Evolutionary conservation across 2,113 vertebrate genomes (phyloP).

Genomic region (Zosterops borbonicus): DNA sequence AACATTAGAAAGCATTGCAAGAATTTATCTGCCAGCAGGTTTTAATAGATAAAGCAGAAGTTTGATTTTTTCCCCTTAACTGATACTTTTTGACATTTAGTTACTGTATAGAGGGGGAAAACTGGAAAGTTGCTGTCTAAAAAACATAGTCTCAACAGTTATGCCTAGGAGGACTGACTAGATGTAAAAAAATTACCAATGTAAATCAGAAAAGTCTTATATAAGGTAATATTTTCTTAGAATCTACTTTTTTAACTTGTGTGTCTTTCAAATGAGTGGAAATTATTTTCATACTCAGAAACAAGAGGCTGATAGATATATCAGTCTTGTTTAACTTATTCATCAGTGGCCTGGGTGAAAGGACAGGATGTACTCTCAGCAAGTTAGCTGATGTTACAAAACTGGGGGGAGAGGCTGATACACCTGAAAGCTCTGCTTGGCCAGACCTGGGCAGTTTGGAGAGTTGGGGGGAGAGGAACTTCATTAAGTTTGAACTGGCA

Average conservation of each 20-base stretch:
- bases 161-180: background rate
- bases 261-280: background rate
- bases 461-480: rapidly evolving
- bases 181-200: background rate
- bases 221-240: constrained; percentile 37
- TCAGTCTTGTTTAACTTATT: background rate
- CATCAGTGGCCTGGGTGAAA: background rate
- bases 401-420: background rate
- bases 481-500: background rate
- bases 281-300: background rate
- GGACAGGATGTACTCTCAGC: background rate
- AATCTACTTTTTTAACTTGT: background rate
- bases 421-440: background rate
- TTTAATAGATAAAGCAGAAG: constrained; percentile 47
- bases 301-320: background rate
- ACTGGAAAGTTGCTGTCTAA: constrained; percentile 32
- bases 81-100: constrained; percentile 68
- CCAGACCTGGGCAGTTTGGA: background rate
- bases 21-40: constrained; percentile 55
- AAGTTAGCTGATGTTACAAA: background rate
- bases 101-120: constrained; percentile 31
- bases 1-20: constrained; percentile 69
- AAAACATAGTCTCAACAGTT: constrained; percentile 32
- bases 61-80: background rate
- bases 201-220: constrained; percentile 37